Evolutionary conservation across 2,888 invertebrate genomes (phyloP), one percentile per base, ranked within the genome.

Genomic region (Heteromyza rotundicornis): DNA sequence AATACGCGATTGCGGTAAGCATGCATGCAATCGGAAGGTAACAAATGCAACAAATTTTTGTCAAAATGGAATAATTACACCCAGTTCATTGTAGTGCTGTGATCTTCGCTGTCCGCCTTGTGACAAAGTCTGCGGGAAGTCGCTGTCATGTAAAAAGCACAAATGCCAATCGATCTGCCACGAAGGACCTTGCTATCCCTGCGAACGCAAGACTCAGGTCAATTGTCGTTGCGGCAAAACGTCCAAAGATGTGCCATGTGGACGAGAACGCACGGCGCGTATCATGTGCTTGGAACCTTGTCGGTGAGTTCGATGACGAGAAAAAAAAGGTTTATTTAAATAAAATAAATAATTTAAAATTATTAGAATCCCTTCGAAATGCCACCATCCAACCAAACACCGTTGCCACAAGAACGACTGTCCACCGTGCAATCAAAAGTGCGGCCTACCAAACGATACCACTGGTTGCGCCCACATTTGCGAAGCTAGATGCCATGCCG

Each of bases 21-120:
- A 98, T 85, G 86, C 89, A 0, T 98, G 97, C 83, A 95, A 92
- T 71, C 87, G 91, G 68, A 95, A 94, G 85, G 90, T 90, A 80
- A 69, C 49, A 62, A 36, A n/a, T n/a, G 2, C 10, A 27, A 22
- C 1, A 1, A 24, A 52, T 23, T 24, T 17, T 53, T 16, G 27
- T 8, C 23, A 55, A 5, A 17, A 53, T 53, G 19, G 10, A 2
- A 27, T 12, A 10, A 55, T 50, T 17, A 10, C 19, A 60, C 10
- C 32, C 36, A 20, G 32, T 12, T 64, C 44, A 2, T 17, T 57
- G 61, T 76, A 90, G 89, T 96, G 95, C 77, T 96, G 95, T 80
- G 90, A 91, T 80, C 92, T 92, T 1, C 88, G 88, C 73, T 95
- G 95, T 76, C 89, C 91, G 3, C 88, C 90, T 0, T 95, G 95